Evolutionary conservation across 1,140 invertebrate genomes (phyloP).

Genomic region (Alviniconcha marisindica): DNA sequence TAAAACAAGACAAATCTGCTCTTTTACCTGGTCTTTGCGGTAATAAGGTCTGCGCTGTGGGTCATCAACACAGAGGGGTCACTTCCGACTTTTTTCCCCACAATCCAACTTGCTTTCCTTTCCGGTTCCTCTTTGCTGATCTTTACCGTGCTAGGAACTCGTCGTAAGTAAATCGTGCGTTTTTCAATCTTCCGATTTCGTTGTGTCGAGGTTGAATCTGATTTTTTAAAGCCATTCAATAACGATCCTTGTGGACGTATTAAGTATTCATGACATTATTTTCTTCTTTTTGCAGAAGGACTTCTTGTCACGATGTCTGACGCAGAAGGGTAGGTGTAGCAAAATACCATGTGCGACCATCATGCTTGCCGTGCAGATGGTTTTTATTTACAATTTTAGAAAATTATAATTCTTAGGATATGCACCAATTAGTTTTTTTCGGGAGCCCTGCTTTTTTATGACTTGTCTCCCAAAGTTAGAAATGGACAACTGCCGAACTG

Average conservation of each 20-base stretch:
- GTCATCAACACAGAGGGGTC: too few species aligned
- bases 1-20: too few species aligned
- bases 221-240: background rate
- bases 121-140: background rate
- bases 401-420: background rate
- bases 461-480: too few species aligned
- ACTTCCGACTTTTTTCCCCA: too few species aligned
- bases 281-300: conserved; percentile 73
- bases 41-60: too few species aligned
- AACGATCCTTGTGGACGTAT: background rate
- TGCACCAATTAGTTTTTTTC: background rate
- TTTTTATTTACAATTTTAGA: background rate
- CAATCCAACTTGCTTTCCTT: background rate
- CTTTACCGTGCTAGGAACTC: background rate
- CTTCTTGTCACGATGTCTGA: conserved; percentile 75
- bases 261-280: too few species aligned
- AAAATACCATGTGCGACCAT: too few species aligned
- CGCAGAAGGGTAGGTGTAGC: conserved; percentile 76
- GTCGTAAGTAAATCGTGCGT: background rate
- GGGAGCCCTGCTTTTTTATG: too few species aligned
- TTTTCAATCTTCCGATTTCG: background rate
- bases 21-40: too few species aligned
- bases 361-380: background rate
- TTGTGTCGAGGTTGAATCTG: background rate
- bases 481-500: background rate